A percentile compares a stretch with the other conserved stretches of the same genome.
phyloP scores from a whole-genome alignment of 2,797 vertebrate species.

The Emydoidea blandingii region DNA sequence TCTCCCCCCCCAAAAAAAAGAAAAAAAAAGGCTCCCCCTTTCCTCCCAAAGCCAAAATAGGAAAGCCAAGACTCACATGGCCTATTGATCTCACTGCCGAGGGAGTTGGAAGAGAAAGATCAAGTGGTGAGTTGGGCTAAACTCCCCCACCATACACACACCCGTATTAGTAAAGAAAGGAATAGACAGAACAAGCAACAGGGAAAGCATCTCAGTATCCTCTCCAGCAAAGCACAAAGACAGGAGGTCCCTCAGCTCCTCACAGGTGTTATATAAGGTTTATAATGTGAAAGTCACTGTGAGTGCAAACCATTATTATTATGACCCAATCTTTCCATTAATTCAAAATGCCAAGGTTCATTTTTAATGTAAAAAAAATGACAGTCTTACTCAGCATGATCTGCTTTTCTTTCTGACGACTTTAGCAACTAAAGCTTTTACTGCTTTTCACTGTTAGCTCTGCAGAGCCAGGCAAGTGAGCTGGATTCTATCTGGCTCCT shows the following conservation, averaged over 20 bases:
- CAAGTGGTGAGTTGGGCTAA: neutral
- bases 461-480: slow-evolving; percentile 27
- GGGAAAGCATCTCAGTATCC: neutral
- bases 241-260: neutral
- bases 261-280: neutral
- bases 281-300: neutral
- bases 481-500: slow-evolving; percentile 45
- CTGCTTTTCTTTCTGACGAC: slow-evolving; percentile 1
- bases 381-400: neutral
- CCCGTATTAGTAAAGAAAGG: neutral
- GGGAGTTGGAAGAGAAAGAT: neutral
- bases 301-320: neutral
- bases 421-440: slow-evolving; percentile 7
- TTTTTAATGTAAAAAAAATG: neutral
- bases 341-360: neutral
- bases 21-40: neutral
- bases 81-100: neutral
- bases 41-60: neutral
- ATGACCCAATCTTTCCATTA: neutral
- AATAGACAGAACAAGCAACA: neutral
- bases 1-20: too few species aligned
- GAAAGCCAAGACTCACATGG: neutral
- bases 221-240: neutral
- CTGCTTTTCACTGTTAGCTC: slow-evolving; percentile 4
- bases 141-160: neutral